Base-by-base conservation (phyloP, 2,113 vertebrate genomes). In the Haemorhous mexicanus region DNA sequence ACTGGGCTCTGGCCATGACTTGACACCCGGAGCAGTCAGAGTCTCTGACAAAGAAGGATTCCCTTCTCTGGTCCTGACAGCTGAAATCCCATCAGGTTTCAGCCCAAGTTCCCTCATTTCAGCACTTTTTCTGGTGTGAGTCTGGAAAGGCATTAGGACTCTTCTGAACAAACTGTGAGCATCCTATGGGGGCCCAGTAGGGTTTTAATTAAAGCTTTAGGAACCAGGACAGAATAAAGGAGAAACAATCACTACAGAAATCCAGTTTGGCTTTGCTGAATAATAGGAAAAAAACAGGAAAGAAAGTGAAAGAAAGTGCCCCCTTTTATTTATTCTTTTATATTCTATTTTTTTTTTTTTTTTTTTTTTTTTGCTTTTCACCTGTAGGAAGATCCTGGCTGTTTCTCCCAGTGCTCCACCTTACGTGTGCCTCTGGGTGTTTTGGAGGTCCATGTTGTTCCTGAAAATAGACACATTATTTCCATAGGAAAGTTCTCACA, bases 381-480 rank as follows among this genome's bases (percentile, higher is more conserved):
- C 17, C 28, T 83, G 9, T 43, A n/a, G n/a, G 27, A 79, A 7
- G 3, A 6, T 93, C 20, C 33, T 56, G 33, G 6, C 17, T 69
- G 3, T 41, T 86, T 44, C 72, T 52, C 28, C 24, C 52, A 56
- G 13, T 24, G 4, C 32, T 50, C 18, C 39, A 26, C 30, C 32
- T 18, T 26, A 11, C 0, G 0, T 2, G 23, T 22, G 15, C 9
- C 24, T 23, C 10, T 39, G 58, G 19, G 11, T 28, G 9, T 46
- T 89, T 35, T 63, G 64, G 68, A 58, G 16, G 8, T 49, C 10
- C 4, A 2, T 15, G 28, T 6, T 49, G 17, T 9, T 28, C 46
- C 50, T 41, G 59, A 61, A 83, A 79, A n/a, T 5, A 28, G 33
- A 24, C 18, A 24, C 10, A 2, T 22, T 5, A 32, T 53, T 16